A percentile compares a stretch with the other conserved stretches of the same genome.
These are phyloP conservation scores for Calephelis perditalis DNA, from an alignment of 2,888 invertebrate species.

Conservation along the genomic window DNA sequence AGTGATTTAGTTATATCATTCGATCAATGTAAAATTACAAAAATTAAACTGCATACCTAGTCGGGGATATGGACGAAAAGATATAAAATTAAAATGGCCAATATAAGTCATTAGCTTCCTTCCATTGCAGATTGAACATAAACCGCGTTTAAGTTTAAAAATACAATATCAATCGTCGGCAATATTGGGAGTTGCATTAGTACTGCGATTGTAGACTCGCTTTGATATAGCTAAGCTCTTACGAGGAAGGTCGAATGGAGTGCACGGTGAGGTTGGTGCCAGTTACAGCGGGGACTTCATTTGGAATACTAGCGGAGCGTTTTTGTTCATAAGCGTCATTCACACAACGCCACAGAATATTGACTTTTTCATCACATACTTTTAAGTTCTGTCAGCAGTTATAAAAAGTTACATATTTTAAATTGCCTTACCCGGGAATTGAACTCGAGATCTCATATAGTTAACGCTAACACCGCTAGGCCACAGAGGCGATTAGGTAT, in stretches of 20 bases:
- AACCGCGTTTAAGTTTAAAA: conserved; percentile 23
- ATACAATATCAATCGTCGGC: conserved; percentile 30
- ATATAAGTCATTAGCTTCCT: background rate
- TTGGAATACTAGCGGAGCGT: conserved; percentile 32
- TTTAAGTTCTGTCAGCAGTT: too few species aligned
- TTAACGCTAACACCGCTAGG: too few species aligned
- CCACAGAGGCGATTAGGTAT: too few species aligned
- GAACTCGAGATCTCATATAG: too few species aligned
- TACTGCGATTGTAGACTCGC: conserved; percentile 26
- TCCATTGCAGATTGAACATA: conserved; percentile 8
- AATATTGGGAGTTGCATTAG: conserved; percentile 41
- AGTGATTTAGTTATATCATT: too few species aligned
- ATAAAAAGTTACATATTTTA: too few species aligned
- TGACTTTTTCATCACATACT: too few species aligned
- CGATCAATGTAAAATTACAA: too few species aligned
- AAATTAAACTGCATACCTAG: too few species aligned
- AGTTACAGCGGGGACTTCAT: background rate
- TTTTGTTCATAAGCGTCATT: conserved; percentile 6
- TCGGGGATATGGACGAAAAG: too few species aligned
- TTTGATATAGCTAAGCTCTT: conserved; percentile 39
- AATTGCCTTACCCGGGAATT: too few species aligned
- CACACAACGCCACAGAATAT: background rate
- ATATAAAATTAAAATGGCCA: too few species aligned
- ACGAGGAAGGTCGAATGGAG: conserved; percentile 51
- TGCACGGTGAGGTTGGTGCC: conserved; percentile 39